Conservation (phyloP, 2,888 invertebrate species). For the Pollenia labialis region DNA sequence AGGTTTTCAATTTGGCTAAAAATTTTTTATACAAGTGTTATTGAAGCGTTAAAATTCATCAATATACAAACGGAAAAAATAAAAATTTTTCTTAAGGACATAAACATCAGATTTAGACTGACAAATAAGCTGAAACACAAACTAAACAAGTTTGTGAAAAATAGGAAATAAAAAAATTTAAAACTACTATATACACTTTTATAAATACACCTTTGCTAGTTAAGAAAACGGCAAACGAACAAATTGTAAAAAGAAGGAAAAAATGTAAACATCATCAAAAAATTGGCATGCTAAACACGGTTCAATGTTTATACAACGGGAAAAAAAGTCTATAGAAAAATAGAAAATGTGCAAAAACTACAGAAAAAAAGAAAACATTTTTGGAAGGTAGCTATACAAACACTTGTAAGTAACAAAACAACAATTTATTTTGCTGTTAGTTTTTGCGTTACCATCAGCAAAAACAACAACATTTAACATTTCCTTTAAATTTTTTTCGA, state of each 20-base stretch:
- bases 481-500: slow-evolving; percentile 36
- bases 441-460: slow-evolving; percentile 17
- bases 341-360: slow-evolving; percentile 8
- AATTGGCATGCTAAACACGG: slow-evolving; percentile 69
- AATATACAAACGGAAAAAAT: slow-evolving; percentile 22
- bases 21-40: neutral
- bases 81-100: slow-evolving; percentile 22
- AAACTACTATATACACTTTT: slow-evolving; percentile 16
- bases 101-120: slow-evolving; percentile 15
- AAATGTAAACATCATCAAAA: slow-evolving; percentile 68
- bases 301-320: slow-evolving; percentile 51
- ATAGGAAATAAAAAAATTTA: neutral
- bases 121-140: slow-evolving; percentile 43
- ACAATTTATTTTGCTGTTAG: slow-evolving; percentile 63
- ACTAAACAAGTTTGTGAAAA: slow-evolving; percentile 11
- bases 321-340: slow-evolving; percentile 4
- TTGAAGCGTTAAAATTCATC: slow-evolving; percentile 10
- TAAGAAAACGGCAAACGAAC: slow-evolving; percentile 12
- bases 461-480: slow-evolving; percentile 47
- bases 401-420: slow-evolving; percentile 60
- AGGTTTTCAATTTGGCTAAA: slow-evolving; percentile 48
- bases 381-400: slow-evolving; percentile 44
- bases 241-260: neutral
- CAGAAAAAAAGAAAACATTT: slow-evolving; percentile 1
- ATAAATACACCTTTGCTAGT: slow-evolving; percentile 29